Evolutionary conservation across 2,888 invertebrate species (phyloP).

Genomic region (Calameuta filiformis): DNA sequence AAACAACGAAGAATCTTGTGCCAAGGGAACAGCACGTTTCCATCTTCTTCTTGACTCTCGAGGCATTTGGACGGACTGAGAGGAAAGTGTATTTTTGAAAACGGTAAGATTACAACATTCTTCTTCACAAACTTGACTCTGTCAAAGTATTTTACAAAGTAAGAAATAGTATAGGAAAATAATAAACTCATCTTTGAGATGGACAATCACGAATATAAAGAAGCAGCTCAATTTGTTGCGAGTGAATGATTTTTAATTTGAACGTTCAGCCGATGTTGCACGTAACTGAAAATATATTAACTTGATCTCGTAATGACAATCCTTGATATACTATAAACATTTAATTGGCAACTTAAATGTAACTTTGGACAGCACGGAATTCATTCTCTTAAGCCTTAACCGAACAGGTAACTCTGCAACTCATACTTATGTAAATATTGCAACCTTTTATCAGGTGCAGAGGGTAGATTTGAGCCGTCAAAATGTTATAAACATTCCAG

Average conservation of each 20-base stretch:
- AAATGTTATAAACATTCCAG: background rate
- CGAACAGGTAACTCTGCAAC: too few species aligned
- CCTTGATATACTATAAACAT: too few species aligned
- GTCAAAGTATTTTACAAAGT: background rate
- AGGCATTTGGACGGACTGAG: background rate
- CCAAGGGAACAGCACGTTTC: background rate
- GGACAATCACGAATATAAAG: background rate
- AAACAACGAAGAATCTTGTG: constrained; percentile 1
- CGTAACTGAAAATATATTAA: background rate
- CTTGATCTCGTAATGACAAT: background rate
- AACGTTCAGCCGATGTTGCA: background rate
- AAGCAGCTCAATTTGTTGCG: background rate
- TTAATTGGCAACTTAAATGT: too few species aligned
- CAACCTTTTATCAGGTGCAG: too few species aligned
- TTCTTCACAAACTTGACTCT: background rate
- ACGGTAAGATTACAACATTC: background rate
- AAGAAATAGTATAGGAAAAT: background rate
- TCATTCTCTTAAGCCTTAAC: too few species aligned
- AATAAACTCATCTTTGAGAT: background rate
- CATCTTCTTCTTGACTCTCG: background rate
- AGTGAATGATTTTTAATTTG: background rate
- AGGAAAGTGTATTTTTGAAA: background rate
- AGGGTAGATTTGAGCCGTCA: background rate
- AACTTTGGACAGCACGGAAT: too few species aligned
- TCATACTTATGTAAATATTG: too few species aligned